Conservation (phyloP, 2,888 invertebrate species). For the Scrobipalpa atriplicella region DNA sequence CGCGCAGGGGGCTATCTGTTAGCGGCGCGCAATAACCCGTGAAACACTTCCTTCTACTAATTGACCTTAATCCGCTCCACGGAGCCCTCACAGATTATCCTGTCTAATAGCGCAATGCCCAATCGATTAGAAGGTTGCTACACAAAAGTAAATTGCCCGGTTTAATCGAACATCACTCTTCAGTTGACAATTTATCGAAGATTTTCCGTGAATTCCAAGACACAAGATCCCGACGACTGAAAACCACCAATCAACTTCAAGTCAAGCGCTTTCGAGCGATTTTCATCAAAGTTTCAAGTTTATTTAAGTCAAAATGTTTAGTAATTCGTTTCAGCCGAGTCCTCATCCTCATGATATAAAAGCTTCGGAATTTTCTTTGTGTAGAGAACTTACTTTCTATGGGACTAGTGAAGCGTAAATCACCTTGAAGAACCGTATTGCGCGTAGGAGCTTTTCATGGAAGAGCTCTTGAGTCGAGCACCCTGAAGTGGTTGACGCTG, state of each 20-base stretch:
- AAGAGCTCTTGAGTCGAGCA: constrained; percentile 65
- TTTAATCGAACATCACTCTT: background rate
- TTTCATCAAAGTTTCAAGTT: constrained; percentile 22
- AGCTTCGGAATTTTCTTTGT: constrained; percentile 24
- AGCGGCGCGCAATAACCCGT: constrained; percentile 53
- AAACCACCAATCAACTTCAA: constrained; percentile 23
- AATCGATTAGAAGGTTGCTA: constrained; percentile 22
- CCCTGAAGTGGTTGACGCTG: constrained; percentile 57
- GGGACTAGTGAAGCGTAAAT: constrained; percentile 58
- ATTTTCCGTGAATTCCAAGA: background rate
- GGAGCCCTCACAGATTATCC: constrained; percentile 34
- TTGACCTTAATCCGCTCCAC: constrained; percentile 55
- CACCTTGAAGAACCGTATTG: constrained; percentile 60
- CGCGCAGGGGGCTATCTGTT: constrained; percentile 50
- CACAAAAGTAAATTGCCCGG: background rate
- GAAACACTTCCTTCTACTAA: constrained; percentile 57
- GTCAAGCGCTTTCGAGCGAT: constrained; percentile 10
- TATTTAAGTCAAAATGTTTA: constrained; percentile 18
- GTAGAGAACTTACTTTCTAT: constrained; percentile 11
- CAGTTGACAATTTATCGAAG: background rate
- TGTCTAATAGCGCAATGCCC: constrained; percentile 23
- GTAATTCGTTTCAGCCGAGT: constrained; percentile 10
- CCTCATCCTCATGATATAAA: constrained; percentile 20
- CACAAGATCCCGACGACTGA: constrained; percentile 14
- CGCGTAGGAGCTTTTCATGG: constrained; percentile 64